Percentiles rank a stretch among this genome's conserved stretches.
phyloP scores from a whole-genome alignment of 1,140 invertebrate species.

The Lucilia sericata region DNA sequence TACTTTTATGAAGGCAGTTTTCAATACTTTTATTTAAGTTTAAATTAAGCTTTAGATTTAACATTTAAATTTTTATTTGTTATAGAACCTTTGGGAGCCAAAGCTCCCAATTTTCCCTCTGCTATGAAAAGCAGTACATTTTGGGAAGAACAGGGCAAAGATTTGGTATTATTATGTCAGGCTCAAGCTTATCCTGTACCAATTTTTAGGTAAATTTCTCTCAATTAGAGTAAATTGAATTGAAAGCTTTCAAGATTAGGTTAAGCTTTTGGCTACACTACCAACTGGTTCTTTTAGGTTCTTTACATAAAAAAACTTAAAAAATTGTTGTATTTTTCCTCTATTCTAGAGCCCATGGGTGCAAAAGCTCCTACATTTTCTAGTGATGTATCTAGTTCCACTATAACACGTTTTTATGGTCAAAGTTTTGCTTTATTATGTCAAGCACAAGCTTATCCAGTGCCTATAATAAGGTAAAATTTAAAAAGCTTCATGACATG shows the following conservation, averaged over 20 bases:
- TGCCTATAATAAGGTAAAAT: conserved; percentile 56
- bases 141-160: conserved; percentile 66
- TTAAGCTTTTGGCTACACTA: background rate
- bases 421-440: conserved; percentile 74
- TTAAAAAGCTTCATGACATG: too few relatives aligned
- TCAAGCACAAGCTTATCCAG: conserved; percentile 81
- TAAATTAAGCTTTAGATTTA: conserved; percentile 26
- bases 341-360: conserved; percentile 76
- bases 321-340: background rate
- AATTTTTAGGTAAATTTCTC: conserved; percentile 72
- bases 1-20: conserved; percentile 73
- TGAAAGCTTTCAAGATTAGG: background rate
- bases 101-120: conserved; percentile 76
- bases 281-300: conserved; percentile 40
- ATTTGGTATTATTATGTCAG: conserved; percentile 77
- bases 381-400: conserved; percentile 66
- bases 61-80: background rate
- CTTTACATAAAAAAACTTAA: background rate
- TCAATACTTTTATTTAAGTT: conserved; percentile 73
- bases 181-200: conserved; percentile 83
- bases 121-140: conserved; percentile 73
- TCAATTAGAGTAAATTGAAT: background rate
- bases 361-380: conserved; percentile 75
- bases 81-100: conserved; percentile 79
- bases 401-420: conserved; percentile 77